phyloP scores from a whole-genome alignment of 2,888 invertebrate species.

The Drosophila subsilvestris region DNA sequence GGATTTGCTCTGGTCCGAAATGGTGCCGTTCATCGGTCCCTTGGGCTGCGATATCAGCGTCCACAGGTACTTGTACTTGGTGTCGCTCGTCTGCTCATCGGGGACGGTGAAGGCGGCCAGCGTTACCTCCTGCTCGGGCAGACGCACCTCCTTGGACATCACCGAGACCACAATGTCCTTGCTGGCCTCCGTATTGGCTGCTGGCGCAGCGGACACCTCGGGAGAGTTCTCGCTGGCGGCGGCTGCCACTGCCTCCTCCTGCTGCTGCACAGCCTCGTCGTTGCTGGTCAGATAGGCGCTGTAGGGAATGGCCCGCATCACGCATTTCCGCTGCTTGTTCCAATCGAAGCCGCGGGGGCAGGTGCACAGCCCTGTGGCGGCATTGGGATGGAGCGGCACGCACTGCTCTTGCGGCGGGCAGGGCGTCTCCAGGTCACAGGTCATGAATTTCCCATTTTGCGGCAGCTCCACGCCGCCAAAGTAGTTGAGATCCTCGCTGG shows the following conservation, averaged over 20 bases:
- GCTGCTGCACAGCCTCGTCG: conserved; percentile 39
- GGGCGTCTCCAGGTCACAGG: conserved; percentile 86
- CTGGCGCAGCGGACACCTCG: conserved; percentile 28
- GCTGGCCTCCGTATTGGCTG: conserved; percentile 83
- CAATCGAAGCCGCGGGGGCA: conserved; percentile 88
- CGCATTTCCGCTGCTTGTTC: conserved; percentile 84
- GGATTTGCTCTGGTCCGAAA: conserved; percentile 92
- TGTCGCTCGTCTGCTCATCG: conserved; percentile 88
- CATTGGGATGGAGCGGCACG: conserved; percentile 85
- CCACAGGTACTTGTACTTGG: conserved; percentile 95
- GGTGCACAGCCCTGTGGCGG: conserved; percentile 89
- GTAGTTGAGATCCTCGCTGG: conserved; percentile 85
- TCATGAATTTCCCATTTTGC: conserved; percentile 82
- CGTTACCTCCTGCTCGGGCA: conserved; percentile 94
- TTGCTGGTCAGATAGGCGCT: conserved; percentile 54
- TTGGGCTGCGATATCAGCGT: conserved; percentile 93
- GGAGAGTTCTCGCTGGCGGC: conserved; percentile 31
- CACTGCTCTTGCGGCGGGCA: conserved; percentile 91
- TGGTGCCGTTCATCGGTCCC: conserved; percentile 89
- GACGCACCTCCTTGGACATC: conserved; percentile 90
- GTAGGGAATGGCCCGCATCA: conserved; percentile 77
- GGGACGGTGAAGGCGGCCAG: conserved; percentile 93
- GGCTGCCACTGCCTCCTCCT: conserved; percentile 25
- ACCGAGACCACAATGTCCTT: conserved; percentile 90
- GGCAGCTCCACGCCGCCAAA: conserved; percentile 81